Conservation (phyloP, 1,140 invertebrate genomes). For the Colletes latitarsis region DNA sequence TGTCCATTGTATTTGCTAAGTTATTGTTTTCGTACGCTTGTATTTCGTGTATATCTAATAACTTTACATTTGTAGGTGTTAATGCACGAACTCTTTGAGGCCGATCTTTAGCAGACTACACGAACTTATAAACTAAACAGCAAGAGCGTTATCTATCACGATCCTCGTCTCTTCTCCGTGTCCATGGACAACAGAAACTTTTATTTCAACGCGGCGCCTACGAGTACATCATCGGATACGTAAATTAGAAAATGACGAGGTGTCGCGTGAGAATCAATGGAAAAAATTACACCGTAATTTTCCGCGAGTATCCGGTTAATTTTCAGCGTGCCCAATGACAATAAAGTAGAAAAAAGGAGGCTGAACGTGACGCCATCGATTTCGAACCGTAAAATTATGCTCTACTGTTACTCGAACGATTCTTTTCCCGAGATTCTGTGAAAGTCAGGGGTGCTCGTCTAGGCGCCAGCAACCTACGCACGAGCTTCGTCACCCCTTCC, state of each 20-base stretch:
- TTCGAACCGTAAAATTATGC: slow-evolving; percentile 28
- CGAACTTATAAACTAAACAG: no score
- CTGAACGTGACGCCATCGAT: slow-evolving; percentile 10
- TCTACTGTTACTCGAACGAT: slow-evolving; percentile 11
- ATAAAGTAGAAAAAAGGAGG: not conserved
- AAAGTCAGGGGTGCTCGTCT: slow-evolving; percentile 27
- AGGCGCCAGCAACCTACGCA: slow-evolving; percentile 43
- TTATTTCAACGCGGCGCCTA: not conserved
- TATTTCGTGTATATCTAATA: no score
- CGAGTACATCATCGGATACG: slow-evolving; percentile 5
- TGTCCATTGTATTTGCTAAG: no score
- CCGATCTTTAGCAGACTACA: no score
- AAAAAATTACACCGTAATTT: slow-evolving; percentile 28
- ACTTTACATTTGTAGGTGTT: no score
- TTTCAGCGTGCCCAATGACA: not conserved
- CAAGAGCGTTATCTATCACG: no score
- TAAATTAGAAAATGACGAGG: slow-evolving; percentile 31
- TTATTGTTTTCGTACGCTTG: no score
- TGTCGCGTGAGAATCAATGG: not conserved
- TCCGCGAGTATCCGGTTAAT: not conserved
- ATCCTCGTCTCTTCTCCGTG: not conserved
- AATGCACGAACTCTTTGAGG: no score
- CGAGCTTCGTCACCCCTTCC: not conserved
- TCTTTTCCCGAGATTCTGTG: slow-evolving; percentile 19
- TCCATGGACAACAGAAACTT: not conserved